Evolutionary conservation across 2,888 invertebrate genomes (phyloP).

Genomic region (Tineola bisselliella): DNA sequence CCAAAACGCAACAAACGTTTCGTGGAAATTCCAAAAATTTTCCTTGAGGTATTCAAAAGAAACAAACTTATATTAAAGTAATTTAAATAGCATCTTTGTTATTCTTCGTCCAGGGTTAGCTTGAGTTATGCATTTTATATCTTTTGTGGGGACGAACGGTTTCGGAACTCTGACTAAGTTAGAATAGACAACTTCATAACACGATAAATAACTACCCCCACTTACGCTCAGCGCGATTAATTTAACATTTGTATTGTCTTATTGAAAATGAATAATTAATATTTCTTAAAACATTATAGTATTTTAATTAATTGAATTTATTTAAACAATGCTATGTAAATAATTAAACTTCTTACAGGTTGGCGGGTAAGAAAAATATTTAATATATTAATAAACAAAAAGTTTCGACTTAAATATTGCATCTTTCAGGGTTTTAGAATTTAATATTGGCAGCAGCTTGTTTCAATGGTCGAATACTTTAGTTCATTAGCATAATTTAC

Average conservation of each 20-base stretch:
- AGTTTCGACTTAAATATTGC: background rate
- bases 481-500: constrained; percentile 45
- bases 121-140: constrained; percentile 41
- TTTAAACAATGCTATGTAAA: background rate
- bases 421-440: constrained; percentile 39
- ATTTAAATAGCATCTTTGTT: constrained; percentile 55
- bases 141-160: constrained; percentile 18
- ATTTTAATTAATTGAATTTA: background rate
- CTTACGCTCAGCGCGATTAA: background rate
- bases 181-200: background rate
- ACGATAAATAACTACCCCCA: background rate
- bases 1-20: constrained; percentile 42
- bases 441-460: constrained; percentile 56
- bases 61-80: constrained; percentile 57
- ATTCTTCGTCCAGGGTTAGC: constrained; percentile 38
- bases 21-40: constrained; percentile 58
- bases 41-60: constrained; percentile 48
- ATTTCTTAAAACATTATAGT: background rate
- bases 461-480: constrained; percentile 44
- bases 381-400: background rate
- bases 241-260: background rate
- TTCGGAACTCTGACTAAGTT: background rate
- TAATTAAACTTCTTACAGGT: background rate
- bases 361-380: background rate
- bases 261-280: too few species aligned